Conservation (phyloP, 2,797 vertebrate genomes). For the Gallinago stenura region DNA sequence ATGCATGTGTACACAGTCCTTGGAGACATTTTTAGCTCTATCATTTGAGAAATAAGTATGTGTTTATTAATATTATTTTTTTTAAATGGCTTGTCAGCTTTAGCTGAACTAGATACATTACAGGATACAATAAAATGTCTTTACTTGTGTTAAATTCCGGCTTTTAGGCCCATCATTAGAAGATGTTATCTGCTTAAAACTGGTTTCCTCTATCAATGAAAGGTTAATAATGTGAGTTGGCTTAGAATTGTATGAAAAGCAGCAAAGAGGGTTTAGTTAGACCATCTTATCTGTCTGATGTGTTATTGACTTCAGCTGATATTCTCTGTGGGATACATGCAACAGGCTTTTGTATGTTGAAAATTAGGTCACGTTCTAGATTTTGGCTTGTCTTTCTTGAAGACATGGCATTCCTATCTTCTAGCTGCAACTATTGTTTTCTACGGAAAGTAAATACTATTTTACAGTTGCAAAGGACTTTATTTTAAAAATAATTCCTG, state of each 20-base stretch:
- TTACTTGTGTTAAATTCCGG: background rate
- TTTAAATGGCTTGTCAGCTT: background rate
- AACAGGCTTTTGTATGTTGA: background rate
- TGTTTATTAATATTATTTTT: background rate
- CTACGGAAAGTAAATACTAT: background rate
- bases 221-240: constrained; percentile 15
- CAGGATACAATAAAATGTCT: background rate
- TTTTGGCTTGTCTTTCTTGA: constrained; percentile 20
- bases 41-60: background rate
- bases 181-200: constrained; percentile 3
- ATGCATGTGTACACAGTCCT: background rate
- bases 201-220: background rate
- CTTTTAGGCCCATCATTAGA: constrained; percentile 9
- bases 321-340: background rate
- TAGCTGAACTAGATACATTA: background rate
- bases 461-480: background rate
- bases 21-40: background rate
- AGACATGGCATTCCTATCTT: background rate
- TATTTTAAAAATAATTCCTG: background rate
- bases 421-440: background rate
- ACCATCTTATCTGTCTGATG: background rate
- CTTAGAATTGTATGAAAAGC: background rate
- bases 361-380: background rate
- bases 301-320: constrained; percentile 20
- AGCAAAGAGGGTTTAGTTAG: background rate